Evolutionary conservation across 2,888 invertebrate genomes (phyloP).

Genomic region (Xiphydria camelus): DNA sequence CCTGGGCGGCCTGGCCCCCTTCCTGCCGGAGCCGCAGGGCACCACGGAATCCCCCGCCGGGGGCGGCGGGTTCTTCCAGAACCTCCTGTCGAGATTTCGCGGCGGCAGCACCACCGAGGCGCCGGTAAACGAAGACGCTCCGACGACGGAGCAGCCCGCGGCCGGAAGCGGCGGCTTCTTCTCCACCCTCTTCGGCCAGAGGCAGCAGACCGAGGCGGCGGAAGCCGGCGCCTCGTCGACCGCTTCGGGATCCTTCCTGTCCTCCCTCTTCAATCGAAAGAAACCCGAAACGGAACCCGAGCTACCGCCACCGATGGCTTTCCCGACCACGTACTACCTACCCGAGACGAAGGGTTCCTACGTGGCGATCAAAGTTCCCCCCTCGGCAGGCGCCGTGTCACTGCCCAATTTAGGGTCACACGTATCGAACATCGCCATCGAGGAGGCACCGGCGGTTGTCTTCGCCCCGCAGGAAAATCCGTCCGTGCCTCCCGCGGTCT

Average conservation of each 20-base stretch:
- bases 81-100: background rate
- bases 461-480: constrained; percentile 2
- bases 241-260: background rate
- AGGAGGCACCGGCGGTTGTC: constrained; percentile 5
- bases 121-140: background rate
- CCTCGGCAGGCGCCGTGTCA: background rate
- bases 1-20: constrained; percentile 22
- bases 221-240: background rate
- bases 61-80: background rate
- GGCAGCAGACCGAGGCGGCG: background rate
- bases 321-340: constrained; percentile 13
- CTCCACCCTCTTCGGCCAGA: constrained; percentile 6
- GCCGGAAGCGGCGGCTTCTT: constrained; percentile 5
- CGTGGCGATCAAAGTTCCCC: constrained; percentile 15
- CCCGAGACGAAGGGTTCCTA: constrained; percentile 22
- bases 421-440: constrained; percentile 3
- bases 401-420: background rate
- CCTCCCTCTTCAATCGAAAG: constrained; percentile 7
- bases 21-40: constrained; percentile 18
- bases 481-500: too few relatives aligned
- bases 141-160: background rate
- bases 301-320: background rate
- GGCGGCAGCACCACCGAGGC: background rate
- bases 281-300: background rate
- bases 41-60: background rate